Base-by-base conservation (phyloP, 2,888 invertebrate genomes). In the Calameuta pallipes region DNA sequence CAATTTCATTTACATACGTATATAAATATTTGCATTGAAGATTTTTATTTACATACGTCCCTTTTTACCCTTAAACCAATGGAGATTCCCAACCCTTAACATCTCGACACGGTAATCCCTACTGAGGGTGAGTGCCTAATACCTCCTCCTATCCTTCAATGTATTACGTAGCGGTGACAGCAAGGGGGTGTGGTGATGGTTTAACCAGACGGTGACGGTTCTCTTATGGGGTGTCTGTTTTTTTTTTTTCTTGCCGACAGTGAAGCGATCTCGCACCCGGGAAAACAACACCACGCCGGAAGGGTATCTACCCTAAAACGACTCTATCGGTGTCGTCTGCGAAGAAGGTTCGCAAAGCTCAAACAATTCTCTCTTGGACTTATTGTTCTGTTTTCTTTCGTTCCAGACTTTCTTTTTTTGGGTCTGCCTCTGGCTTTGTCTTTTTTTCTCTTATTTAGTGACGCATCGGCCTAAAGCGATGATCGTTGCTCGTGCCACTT, bases 201-300 rank as follows among this genome's bases (percentile, higher is more conserved):
- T 82, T 82, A 70, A 76, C 75, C 76, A 78, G 74, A 35, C 75
- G 82, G 82, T 82, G 80, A 78, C 78, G 81, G 80, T 83, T 84
- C 41, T 41, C 82, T 85, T 83, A 87, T 79, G 82, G 85, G 85
- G 80, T 86, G 81, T 85, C 84, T 87, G 82, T 31, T 36, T 36
- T 12, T 36, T 36, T 84, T 89, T 89, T 90, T 83, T 90, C 88
- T 88, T 85, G 81, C 80, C 83, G 75, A 87, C 88, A 95, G 95
- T 96, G 93, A 96, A 96, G 93, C 94, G 95, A 92, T 96, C 96
- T 91, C 94, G 96, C 91, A 96, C 96, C 89, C 94, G 96, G 92
- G 96, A 96, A 88, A 91, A 91, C 90, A 91, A 90, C 89, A 90
- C 90, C 79, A 90, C 90, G 82, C 88, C 91, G 84, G 91, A 90